Evolutionary conservation across 2,797 vertebrate species (phyloP).

Genomic region (Astyanax mexicanus): DNA sequence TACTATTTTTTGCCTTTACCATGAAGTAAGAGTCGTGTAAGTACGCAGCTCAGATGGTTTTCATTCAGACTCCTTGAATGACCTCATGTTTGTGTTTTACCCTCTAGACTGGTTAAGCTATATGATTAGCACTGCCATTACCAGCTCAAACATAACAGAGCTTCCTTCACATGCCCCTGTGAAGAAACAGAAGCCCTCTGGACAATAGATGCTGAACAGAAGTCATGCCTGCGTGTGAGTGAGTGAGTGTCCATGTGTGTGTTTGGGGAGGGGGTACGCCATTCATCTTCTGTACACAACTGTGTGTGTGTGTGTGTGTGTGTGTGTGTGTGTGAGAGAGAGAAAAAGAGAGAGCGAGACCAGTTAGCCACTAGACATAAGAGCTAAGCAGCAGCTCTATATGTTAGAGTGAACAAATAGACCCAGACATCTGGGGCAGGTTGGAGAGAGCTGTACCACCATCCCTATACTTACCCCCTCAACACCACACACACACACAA

Average conservation of each 20-base stretch:
- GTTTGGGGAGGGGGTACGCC: conserved; percentile 47
- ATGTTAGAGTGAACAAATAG: conserved; percentile 71
- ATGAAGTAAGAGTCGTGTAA: background rate
- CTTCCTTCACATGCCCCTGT: conserved; percentile 58
- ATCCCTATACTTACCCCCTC: background rate
- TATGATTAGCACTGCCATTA: conserved; percentile 56
- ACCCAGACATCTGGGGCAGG: conserved; percentile 51
- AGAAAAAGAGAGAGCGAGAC: conserved; percentile 2
- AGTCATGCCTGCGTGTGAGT: conserved; percentile 37
- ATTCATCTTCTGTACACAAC: conserved; percentile 66
- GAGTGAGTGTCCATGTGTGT: conserved; percentile 62
- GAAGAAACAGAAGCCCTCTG: conserved; percentile 63
- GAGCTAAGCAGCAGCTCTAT: conserved; percentile 54
- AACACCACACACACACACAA: background rate
- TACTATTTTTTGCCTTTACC: too few relatives aligned
- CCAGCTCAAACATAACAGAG: conserved; percentile 66
- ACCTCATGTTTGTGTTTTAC: conserved; percentile 1
- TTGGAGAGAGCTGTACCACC: conserved; percentile 47
- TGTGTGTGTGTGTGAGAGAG: conserved; percentile 56
- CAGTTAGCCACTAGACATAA: conserved; percentile 64
- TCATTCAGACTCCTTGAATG: background rate
- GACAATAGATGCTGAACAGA: conserved; percentile 56
- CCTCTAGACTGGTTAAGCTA: conserved; percentile 19
- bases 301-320: conserved; percentile 56
- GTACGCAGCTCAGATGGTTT: background rate